A percentile compares a stretch with the other conserved stretches of the same genome.
Evolutionary conservation across 2,113 vertebrate species (phyloP).

Genomic region (Chiloscyllium plagiosum): DNA sequence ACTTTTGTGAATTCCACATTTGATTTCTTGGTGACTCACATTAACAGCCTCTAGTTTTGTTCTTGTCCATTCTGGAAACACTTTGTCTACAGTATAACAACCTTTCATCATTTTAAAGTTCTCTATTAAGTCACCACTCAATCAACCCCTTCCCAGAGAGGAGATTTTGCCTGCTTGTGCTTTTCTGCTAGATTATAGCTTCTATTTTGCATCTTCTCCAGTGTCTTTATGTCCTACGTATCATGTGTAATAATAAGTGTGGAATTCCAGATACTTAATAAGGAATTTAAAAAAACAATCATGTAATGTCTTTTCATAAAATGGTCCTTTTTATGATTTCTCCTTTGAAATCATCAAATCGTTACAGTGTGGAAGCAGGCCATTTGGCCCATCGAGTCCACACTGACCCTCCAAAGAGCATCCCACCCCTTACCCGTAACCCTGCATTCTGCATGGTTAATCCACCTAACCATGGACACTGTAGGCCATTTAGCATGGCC

Average conservation of each 20-base stretch:
- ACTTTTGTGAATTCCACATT: background rate
- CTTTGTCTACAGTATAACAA: background rate
- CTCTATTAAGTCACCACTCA: background rate
- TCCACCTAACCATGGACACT: too few relatives aligned
- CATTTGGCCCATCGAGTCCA: too few relatives aligned
- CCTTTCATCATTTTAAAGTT: background rate
- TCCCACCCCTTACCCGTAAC: too few relatives aligned
- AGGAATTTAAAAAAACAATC: background rate
- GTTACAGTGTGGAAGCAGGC: too few relatives aligned
- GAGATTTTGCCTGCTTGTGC: background rate
- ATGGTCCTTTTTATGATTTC: background rate
- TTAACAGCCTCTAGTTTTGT: background rate
- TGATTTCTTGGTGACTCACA: background rate
- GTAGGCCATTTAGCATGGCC: too few relatives aligned
- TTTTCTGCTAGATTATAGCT: background rate
- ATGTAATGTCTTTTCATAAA: background rate
- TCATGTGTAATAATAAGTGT: background rate
- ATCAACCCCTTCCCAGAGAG: background rate
- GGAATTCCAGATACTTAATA: background rate
- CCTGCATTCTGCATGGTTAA: too few relatives aligned
- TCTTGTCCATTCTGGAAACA: background rate
- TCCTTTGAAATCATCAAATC: background rate
- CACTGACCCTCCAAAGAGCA: too few relatives aligned
- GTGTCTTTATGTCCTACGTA: background rate
- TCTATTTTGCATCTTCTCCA: background rate